Base-by-base conservation (phyloP, 2,888 invertebrate species). In the Mimachlamys varia region DNA sequence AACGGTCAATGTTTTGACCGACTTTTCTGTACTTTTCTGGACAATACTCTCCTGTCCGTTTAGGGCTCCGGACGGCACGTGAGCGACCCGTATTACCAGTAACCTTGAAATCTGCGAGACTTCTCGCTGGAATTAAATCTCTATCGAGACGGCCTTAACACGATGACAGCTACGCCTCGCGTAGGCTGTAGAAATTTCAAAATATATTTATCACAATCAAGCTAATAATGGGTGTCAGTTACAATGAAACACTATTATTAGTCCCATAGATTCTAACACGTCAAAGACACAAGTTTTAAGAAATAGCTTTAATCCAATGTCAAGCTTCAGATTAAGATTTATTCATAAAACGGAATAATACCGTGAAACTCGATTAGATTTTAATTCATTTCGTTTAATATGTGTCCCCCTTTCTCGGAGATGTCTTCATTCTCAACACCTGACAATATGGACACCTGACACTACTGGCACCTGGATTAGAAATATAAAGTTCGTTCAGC, bases 351-450 rank as follows among this genome's bases (percentile, higher is more conserved):
- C 17, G 76, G 33, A 33, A 76, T 76, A 76, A 76, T 76, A 76
- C 76, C 76, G 12, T 76, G 76, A 76, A 76, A 76, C 76, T 76
- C 22, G 33, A 76, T 76, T 76, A 76, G 76, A 76, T 76, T 76
- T 76, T 76, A 76, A 76, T 76, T 76, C 27, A 76, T 76, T 76
- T 76, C 76, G 76, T 76, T 76, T 76, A 76, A 76, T 76, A 76
- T 27, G 7, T 33, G 76, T 33, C 76, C 76, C 76, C 22, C 76
- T 27, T 76, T 27, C 76, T 33, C 33, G 12, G 76, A 4, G 76
- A 76, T 76, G 76, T 76, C 76, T 76, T 76, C 22, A 76, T 76
- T 33, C 76, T 22, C 76, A 76, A 76, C 76, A 76, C 76, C 76
- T 76, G 76, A 76, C 76, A 76, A 5, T 76, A 76, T 13, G 12